Evolutionary conservation across 1,140 invertebrate species (phyloP), one percentile per base, ranked within the genome.

Genomic region (Drosophila asahinai): DNA sequence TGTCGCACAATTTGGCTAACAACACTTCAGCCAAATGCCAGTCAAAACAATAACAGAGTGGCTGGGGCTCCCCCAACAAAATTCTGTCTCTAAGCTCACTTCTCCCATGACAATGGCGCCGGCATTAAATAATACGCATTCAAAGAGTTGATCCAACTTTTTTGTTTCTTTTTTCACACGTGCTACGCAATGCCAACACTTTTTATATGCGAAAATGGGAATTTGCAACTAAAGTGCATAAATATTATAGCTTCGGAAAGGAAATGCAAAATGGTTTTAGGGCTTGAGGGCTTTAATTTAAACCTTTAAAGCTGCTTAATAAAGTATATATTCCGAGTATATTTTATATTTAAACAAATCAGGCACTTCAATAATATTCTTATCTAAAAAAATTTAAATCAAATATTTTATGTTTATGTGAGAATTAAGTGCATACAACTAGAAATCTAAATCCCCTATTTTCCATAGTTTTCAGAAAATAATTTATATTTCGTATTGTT

Each of bases 1-100:
- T 76, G 77, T 87, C 77, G 77, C 84, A 87, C 84, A 83, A 81
- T 87, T 83, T 87, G 47, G 77, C 68, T 49, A 78, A 78, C 75
- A 79, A 79, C 75, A 78, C 47, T 25, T 60, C 38, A 19, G 33
- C 66, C 25, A 38, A 42, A 27, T 19, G 40, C 22, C 54, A 72
- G 57, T 72, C 72, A 60, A 73, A 67, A 77, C 55, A 77, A 60
- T 60, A 77, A 68, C 48, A 57, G 48, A 65, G 58, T 68, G 61
- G 60, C 68, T 47, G 55, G 40, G 38, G 19, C n/a, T 38, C 11
- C 15, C 19, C 30, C 8, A 15, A 27, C 7, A 30, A 55, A 42
- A 42, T 57, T 33, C 51, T 42, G 55, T 61, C 52, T 59, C 15
- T 36, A 40, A 47, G 27, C 30, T 66, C 14, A 30, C 33, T 47